Evolutionary conservation across 2,888 invertebrate genomes (phyloP).

Genomic region (Drosophila sordidula): DNA sequence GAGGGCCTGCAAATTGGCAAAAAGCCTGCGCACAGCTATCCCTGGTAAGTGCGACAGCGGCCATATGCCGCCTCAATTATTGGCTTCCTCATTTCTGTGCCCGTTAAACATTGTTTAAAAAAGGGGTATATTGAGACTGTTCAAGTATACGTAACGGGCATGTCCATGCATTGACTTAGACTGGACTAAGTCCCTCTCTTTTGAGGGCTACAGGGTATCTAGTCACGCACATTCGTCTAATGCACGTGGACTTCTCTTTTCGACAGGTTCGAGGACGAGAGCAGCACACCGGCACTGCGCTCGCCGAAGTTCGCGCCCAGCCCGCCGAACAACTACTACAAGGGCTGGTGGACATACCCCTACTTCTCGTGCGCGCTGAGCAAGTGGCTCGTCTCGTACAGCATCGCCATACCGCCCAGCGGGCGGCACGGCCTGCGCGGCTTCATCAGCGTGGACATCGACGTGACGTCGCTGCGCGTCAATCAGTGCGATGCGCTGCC

Average conservation of each 20-base stretch:
- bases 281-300: conserved; percentile 86
- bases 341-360: conserved; percentile 95
- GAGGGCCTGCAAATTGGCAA: conserved; percentile 87
- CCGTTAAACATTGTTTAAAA: neutral
- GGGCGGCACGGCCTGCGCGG: conserved; percentile 87
- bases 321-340: conserved; percentile 87
- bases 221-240: neutral
- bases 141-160: neutral
- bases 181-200: too few species aligned
- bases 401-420: conserved; percentile 88
- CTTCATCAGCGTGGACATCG: conserved; percentile 91
- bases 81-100: neutral
- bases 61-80: too few species aligned
- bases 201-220: too few species aligned
- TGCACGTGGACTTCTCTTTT: too few species aligned
- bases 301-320: conserved; percentile 89
- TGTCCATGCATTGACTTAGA: too few species aligned
- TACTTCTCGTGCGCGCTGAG: conserved; percentile 93
- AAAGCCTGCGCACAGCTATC: conserved; percentile 89
- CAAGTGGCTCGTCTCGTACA: conserved; percentile 94
- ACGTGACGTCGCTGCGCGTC: conserved; percentile 91
- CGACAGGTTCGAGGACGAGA: conserved; percentile 87
- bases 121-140: neutral
- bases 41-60: conserved; percentile 87
- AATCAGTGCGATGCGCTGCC: conserved; percentile 92